These are phyloP conservation scores for Drosophila erecta DNA, from an alignment of 1,140 invertebrate species.

Conservation along the genomic window DNA sequence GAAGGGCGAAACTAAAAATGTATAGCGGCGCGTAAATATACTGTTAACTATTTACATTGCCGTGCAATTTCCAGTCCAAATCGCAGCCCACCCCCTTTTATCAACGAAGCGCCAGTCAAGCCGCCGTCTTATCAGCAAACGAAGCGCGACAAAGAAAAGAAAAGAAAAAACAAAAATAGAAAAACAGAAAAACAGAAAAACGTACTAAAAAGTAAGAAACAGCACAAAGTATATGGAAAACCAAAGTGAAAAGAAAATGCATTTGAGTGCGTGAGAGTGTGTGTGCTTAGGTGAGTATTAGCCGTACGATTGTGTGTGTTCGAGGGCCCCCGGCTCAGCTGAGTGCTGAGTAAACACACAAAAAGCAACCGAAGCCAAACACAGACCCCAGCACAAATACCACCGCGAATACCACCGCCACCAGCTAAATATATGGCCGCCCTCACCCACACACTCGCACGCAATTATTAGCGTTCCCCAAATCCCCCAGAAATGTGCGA, in stretches of 20 bases:
- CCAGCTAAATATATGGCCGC: background rate
- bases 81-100: slow-evolving; percentile 6
- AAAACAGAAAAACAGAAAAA: background rate
- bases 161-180: slow-evolving; percentile 21
- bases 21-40: slow-evolving; percentile 28
- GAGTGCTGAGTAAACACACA: slow-evolving; percentile 66
- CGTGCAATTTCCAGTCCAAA: background rate
- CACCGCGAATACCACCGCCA: slow-evolving; percentile 7
- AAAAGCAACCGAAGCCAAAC: slow-evolving; percentile 62
- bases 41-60: slow-evolving; percentile 19
- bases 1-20: slow-evolving; percentile 20
- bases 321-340: slow-evolving; percentile 47
- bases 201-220: slow-evolving; percentile 18
- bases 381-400: slow-evolving; percentile 45
- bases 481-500: slow-evolving; percentile 56
- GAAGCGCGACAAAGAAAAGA: slow-evolving; percentile 59
- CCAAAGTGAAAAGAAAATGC: slow-evolving; percentile 51
- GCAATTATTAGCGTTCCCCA: slow-evolving; percentile 57
- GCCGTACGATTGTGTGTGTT: slow-evolving; percentile 28
- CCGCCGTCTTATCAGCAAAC: slow-evolving; percentile 49
- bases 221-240: slow-evolving; percentile 12
- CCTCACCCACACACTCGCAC: slow-evolving; percentile 8
- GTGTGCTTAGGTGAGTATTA: slow-evolving; percentile 34
- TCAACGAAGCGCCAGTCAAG: slow-evolving; percentile 47
- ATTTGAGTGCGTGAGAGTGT: slow-evolving; percentile 51